Conservation (phyloP, 2,113 vertebrate species). For the Cranoglanis bouderius region DNA sequence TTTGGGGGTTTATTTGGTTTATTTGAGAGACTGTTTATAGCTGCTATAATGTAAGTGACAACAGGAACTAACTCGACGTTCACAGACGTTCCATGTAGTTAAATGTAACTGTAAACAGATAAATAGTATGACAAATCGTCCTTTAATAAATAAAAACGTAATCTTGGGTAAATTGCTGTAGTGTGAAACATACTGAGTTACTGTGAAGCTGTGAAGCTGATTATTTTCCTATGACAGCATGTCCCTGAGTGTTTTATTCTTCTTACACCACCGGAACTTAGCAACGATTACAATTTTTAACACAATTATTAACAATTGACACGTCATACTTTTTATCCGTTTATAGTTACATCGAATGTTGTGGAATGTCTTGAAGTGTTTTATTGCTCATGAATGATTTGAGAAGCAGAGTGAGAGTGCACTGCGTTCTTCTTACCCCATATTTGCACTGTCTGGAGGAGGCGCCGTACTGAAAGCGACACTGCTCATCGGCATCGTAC, state of each 20-base stretch:
- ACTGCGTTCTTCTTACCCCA: constrained; percentile 92
- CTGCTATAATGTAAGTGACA: too few relatives aligned
- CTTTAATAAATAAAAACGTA: neutral
- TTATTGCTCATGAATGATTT: too few relatives aligned
- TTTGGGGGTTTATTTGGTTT: too few relatives aligned
- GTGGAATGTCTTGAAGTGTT: too few relatives aligned
- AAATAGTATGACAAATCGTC: too few relatives aligned
- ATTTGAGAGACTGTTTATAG: too few relatives aligned
- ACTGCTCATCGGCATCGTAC: constrained; percentile 98
- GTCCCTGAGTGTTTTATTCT: neutral
- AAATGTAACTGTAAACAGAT: neutral
- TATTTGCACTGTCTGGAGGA: constrained; percentile 98
- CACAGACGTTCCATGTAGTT: too few relatives aligned
- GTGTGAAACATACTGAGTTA: neutral
- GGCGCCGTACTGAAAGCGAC: constrained; percentile 97
- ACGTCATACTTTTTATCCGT: neutral
- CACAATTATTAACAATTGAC: neutral
- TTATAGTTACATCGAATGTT: neutral
- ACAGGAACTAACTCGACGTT: too few relatives aligned
- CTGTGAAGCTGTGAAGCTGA: neutral
- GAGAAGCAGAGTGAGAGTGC: constrained; percentile 35
- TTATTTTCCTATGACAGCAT: neutral
- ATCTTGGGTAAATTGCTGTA: neutral
- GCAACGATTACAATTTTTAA: neutral
- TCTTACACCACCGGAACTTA: neutral